These are phyloP conservation scores for Saguinus midas DNA, from an alignment of 2,113 vertebrate genomes.

Conservation along the genomic window DNA sequence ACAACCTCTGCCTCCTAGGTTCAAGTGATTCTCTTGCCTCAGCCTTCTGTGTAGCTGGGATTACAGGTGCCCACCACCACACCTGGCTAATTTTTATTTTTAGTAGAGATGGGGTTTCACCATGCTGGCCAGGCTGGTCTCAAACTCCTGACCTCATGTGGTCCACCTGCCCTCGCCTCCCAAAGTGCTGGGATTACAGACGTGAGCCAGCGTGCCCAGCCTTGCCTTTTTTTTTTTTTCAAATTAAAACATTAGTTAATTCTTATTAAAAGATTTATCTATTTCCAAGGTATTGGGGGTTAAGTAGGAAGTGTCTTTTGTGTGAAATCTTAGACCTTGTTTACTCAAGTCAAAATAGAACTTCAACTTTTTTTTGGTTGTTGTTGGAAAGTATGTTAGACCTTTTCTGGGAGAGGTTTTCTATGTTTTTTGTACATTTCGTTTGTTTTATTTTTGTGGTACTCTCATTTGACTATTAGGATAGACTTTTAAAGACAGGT, in stretches of 20 bases:
- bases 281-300: neutral
- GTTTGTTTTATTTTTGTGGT: neutral
- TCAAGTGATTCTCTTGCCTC: too few relatives aligned
- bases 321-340: neutral
- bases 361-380: neutral
- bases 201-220: too few relatives aligned
- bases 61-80: too few relatives aligned
- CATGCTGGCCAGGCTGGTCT: too few relatives aligned
- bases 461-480: neutral
- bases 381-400: neutral
- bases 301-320: neutral
- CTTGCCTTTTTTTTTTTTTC: too few relatives aligned
- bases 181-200: too few relatives aligned
- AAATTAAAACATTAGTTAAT: neutral
- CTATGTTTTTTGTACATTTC: neutral
- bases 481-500: neutral
- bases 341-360: neutral
- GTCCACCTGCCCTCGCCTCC: too few relatives aligned
- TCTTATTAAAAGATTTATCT: conserved; percentile 23
- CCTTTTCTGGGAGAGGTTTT: neutral
- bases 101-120: too few relatives aligned
- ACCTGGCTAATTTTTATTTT: too few relatives aligned
- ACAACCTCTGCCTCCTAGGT: too few relatives aligned
- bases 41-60: too few relatives aligned
- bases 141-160: too few relatives aligned